Base-by-base conservation (phyloP, 2,888 invertebrate species). In the Drosophila planitibia region DNA sequence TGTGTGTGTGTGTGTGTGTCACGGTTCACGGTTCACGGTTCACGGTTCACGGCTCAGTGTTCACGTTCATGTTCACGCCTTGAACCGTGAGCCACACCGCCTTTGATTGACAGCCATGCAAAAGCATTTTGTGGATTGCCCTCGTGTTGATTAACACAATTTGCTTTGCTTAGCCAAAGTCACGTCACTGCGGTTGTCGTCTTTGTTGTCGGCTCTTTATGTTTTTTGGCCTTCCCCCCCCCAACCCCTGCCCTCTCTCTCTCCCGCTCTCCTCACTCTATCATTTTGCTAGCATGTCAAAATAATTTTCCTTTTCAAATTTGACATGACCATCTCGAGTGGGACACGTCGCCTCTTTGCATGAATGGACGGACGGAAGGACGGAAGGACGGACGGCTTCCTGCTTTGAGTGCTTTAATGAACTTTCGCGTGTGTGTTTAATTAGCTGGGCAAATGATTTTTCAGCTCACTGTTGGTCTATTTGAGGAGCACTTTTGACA, bases 71-170 rank as follows among this genome's bases (percentile, higher is more conserved):
- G 61, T 63, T 67, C 70, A 77, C 71, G 78, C 79, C 79, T 70
- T 71, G 70, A 70, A 61, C 77, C 71, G 63, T 28, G 35, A 49
- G 33, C 25, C 28, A 32, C 58, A 59, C 66, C 62, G 67, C 60
- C 76, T 47, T 70, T 81, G 82, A 82, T 74, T 82, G 82, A 79
- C 81, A 83, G 81, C 78, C 81, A 79, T 82, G 81, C 73, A 78
- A 82, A 82, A 72, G 76, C 72, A 57, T 70, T 75, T 70, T 80
- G 70, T 66, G 67, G 66, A 55, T 69, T 77, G 68, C 72, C 69
- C 71, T 78, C 71, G 81, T 69, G 81, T 82, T 82, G 78, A 82
- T 82, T 82, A 82, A 82, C 75, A 77, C 78, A 82, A 82, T 81
- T 81, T 75, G 81, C 65, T 72, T 71, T 74, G 80, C 80, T 74